Base-by-base conservation (phyloP, 2,888 invertebrate species). In the Panorpa germanica region DNA sequence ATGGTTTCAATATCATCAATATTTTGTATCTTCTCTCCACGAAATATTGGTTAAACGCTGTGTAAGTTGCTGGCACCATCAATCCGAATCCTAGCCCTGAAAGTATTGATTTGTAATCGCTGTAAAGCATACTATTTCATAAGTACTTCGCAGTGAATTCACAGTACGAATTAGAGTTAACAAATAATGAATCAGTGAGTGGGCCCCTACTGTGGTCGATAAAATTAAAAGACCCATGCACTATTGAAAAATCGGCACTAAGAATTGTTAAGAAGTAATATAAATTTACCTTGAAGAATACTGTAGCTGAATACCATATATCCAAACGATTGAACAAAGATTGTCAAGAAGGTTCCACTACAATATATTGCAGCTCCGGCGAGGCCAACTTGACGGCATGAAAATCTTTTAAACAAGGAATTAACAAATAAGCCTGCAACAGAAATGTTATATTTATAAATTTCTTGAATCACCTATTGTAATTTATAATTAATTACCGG, bases 41-140 rank as follows among this genome's bases (percentile, higher is more conserved):
- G 42, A 80, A 80, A 42, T 76, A 80, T 36, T 68, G 64, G 41
- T 80, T 78, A 41, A 81, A 74, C 5, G 71, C 69, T 2, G 76
- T 72, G 38, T 71, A 74, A 25, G 69, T 63, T 3, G 77, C 65
- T 20, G 78, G 76, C 35, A 77, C 58, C 56, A 78, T 69, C 1
- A 78, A 53, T 1, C 80, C 80, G 31, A 75, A 66, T 5, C 75
- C 78, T 9, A 70, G 52, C 11, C 78, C 80, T 66, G 56, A 44
- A 20, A 50, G 49, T 8, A 18, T 18, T 28, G 28, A 9, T 29
- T 8, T n/a, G 9, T 9, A 15, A n/a, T 28, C 10, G n/a, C n/a
- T n/a, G n/a, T n/a, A n/a, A n/a, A n/a, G n/a, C n/a, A n/a, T n/a
- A n/a, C n/a, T n/a, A n/a, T n/a, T n/a, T n/a, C n/a, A n/a, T n/a